Base-by-base conservation (phyloP, 2,797 vertebrate species). In the Myiotriccus ornatus region DNA sequence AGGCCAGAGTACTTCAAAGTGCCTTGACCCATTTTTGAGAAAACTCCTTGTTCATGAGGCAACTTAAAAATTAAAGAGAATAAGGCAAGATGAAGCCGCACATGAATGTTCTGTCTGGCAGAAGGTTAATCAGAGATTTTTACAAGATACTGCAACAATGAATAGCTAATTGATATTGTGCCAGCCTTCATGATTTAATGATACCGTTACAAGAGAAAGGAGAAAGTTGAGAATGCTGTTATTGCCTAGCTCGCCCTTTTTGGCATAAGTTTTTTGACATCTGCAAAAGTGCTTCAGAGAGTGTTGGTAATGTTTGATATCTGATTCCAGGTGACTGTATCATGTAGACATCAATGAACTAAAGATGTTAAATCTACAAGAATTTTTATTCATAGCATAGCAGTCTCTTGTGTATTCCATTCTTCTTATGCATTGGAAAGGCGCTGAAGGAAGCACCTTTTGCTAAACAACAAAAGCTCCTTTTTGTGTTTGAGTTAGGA, bases 51-150 rank as follows among this genome's bases (percentile, higher is more conserved):
- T 77, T 83, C 30, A 1, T 20, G 23, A 49, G n/a, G 20, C 47
- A 83, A 55, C 34, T 59, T 65, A 63, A 79, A 90, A 95, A 44
- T 13, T 47, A 24, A 52, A 83, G 53, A 77, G 49, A 70, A 39
- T 19, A 74, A 83, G 30, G 34, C 44, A 77, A 78, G 47, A 78
- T 25, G 35, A 81, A 85, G 77, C 57, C 73, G 50, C 59, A 69
- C 46, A 63, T 35, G 43, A 86, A 79, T 56, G 47, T 37, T 94
- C 81, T 35, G 22, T 65, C 82, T 88, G 76, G 62, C 50, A 47
- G 56, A 83, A 87, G 32, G 32, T 84, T 87, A 68, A 64, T 87
- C 81, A 68, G 71, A 81, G 57, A 76, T 84, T 94, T 84, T 89
- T 78, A 86, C 59, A 83, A 69, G 84, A 75, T 35, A 47, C 25